phyloP scores from a whole-genome alignment of 2,888 invertebrate genomes.

The Ochlodes sylvanus region DNA sequence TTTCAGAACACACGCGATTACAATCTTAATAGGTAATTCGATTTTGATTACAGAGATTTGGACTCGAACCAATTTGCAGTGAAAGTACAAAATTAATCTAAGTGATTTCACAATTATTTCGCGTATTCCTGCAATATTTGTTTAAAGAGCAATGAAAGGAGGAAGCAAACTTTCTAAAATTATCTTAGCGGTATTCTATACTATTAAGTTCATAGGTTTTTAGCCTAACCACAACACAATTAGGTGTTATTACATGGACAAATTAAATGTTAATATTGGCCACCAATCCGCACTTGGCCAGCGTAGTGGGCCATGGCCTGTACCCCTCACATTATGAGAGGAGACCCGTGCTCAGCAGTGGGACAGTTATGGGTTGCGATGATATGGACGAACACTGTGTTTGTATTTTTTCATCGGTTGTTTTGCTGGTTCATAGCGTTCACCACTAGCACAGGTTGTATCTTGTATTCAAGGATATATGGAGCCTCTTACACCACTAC shows the following conservation, averaged over 20 bases:
- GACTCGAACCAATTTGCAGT: constrained; percentile 18
- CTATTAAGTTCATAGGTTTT: neutral
- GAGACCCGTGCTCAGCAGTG: too few relatives aligned
- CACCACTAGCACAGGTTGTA: too few relatives aligned
- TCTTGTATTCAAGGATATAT: too few relatives aligned
- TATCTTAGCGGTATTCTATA: neutral
- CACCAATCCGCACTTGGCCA: too few relatives aligned
- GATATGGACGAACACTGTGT: neutral
- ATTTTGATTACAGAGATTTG: constrained; percentile 21
- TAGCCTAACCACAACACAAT: neutral
- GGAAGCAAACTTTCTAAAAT: constrained; percentile 28
- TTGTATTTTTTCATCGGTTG: too few relatives aligned
- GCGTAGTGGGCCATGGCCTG: too few relatives aligned
- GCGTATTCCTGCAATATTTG: constrained; percentile 22
- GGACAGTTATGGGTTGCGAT: too few relatives aligned
- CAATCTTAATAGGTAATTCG: constrained; percentile 17
- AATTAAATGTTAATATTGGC: too few relatives aligned
- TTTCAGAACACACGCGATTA: constrained; percentile 14
- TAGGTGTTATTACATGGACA: neutral
- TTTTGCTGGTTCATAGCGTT: too few relatives aligned
- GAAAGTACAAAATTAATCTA: constrained; percentile 34
- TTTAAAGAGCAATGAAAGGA: constrained; percentile 28
- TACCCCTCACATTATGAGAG: too few relatives aligned
- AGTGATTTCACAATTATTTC: constrained; percentile 23
- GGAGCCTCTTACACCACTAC: too few relatives aligned